Conservation (phyloP, 1,140 invertebrate genomes). For the Scaptomyza pallida region DNA sequence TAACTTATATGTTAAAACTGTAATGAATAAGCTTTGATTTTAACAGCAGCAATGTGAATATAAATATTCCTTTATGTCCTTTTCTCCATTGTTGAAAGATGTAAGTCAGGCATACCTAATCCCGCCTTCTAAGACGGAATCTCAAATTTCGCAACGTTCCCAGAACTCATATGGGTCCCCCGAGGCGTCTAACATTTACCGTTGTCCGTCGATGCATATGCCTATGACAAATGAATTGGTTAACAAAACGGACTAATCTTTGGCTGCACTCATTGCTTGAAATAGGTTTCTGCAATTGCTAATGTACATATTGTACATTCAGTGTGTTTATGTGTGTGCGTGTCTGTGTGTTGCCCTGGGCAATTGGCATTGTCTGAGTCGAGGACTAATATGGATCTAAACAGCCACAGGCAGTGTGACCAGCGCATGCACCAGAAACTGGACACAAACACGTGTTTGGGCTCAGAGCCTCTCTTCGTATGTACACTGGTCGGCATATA, state of each 20-base stretch:
- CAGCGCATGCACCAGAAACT: slow-evolving; percentile 34
- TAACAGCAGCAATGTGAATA: too few relatives aligned
- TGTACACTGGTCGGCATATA: too few relatives aligned
- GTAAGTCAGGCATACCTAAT: not conserved
- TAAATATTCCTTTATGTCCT: not conserved
- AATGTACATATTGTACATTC: slow-evolving; percentile 42
- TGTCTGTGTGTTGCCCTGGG: slow-evolving; percentile 1
- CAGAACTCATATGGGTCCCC: not conserved
- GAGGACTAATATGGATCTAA: slow-evolving; percentile 74
- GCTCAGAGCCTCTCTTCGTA: slow-evolving; percentile 22
- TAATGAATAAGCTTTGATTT: not conserved
- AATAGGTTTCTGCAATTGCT: slow-evolving; percentile 35
- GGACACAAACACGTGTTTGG: slow-evolving; percentile 55
- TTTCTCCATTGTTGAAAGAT: not conserved
- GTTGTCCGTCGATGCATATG: not conserved
- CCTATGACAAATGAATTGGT: slow-evolving; percentile 63
- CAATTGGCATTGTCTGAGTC: slow-evolving; percentile 42
- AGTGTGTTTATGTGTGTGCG: slow-evolving; percentile 9
- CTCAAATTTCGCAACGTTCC: not conserved
- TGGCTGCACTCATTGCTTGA: slow-evolving; percentile 16
- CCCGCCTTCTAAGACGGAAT: not conserved
- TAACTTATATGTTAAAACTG: too few relatives aligned
- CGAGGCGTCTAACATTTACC: not conserved
- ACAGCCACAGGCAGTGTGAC: slow-evolving; percentile 47
- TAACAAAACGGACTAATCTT: slow-evolving; percentile 58